Conservation (phyloP, 1,140 invertebrate species). For the Cryptotermes secundus region DNA sequence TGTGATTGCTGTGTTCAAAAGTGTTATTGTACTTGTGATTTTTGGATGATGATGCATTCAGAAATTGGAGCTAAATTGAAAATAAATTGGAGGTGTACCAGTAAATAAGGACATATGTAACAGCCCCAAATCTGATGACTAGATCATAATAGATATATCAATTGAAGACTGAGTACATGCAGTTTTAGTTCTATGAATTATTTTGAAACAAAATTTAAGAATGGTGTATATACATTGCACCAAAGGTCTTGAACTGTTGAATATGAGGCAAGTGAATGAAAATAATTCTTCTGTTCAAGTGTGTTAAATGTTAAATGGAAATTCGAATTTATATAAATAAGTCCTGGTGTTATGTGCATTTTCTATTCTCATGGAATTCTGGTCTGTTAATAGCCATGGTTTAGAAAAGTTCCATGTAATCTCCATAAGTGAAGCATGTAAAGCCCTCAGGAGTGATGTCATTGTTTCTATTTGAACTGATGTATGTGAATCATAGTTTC, state of each 20-base stretch:
- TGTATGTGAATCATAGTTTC: background rate
- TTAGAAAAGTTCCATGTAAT: slow-evolving; percentile 6
- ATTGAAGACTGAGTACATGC: slow-evolving; percentile 16
- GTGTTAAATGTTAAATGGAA: background rate
- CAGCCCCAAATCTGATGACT: background rate
- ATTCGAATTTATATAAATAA: background rate
- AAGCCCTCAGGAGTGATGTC: slow-evolving; percentile 18
- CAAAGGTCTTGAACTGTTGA: background rate
- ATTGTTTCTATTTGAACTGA: background rate
- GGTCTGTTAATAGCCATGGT: background rate
- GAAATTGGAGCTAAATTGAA: slow-evolving; percentile 7
- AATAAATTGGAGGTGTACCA: background rate
- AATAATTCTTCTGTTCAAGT: background rate
- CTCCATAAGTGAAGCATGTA: slow-evolving; percentile 1
- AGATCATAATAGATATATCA: background rate
- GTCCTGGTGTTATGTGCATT: background rate
- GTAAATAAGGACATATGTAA: background rate
- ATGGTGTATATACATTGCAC: background rate
- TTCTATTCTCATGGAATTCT: background rate
- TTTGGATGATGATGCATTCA: background rate
- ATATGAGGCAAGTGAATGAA: background rate
- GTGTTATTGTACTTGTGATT: slow-evolving; percentile 3
- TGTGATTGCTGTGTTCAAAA: background rate
- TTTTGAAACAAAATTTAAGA: background rate
- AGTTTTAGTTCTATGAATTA: background rate